phyloP scores from a whole-genome alignment of 2,888 invertebrate species.

The Seira musarum region DNA sequence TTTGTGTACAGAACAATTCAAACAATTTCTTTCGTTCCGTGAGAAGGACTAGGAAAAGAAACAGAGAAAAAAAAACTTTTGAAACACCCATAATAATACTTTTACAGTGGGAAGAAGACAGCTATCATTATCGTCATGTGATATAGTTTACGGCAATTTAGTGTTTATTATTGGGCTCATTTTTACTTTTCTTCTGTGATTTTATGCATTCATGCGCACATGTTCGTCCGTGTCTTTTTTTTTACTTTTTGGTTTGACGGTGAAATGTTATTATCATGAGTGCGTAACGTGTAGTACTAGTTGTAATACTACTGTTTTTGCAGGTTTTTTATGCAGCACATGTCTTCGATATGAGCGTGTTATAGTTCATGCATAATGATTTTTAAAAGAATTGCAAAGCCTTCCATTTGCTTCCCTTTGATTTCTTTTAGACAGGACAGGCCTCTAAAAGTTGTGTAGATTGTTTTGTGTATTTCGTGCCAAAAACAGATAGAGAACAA shows the following conservation, averaged over 20 bases:
- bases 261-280: not conserved
- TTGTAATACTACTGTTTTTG: too few species aligned
- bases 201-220: conserved; percentile 21
- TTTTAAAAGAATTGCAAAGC: conserved; percentile 25
- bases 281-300: not conserved
- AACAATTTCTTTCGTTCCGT: not conserved
- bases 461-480: conserved; percentile 34
- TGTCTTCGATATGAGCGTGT: not conserved
- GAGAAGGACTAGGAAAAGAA: not conserved
- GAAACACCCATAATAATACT: conserved; percentile 31
- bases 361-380: not conserved
- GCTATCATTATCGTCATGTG: conserved; percentile 44
- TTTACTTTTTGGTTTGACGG: not conserved
- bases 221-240: conserved; percentile 29
- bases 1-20: not conserved
- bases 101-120: conserved; percentile 29
- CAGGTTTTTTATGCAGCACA: not conserved
- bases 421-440: not conserved
- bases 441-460: too few species aligned
- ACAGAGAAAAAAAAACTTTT: conserved; percentile 34
- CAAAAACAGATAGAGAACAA: conserved; percentile 22
- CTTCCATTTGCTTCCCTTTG: not conserved
- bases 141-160: conserved; percentile 21
- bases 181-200: conserved; percentile 31
- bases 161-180: conserved; percentile 51